phyloP scores from a whole-genome alignment of 2,888 invertebrate genomes.

The Adelognathus sp. region DNA sequence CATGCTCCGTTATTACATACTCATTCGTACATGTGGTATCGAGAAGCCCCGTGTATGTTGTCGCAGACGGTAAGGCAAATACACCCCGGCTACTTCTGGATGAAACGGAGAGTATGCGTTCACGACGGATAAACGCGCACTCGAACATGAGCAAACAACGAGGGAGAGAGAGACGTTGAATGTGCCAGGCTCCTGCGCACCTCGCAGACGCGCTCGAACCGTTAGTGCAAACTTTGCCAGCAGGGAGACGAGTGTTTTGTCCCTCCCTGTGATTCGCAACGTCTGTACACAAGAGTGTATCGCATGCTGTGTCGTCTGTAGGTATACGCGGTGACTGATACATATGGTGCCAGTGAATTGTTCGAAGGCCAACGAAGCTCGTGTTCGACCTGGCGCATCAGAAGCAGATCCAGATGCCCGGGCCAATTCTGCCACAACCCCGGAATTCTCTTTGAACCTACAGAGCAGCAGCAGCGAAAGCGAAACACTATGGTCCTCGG shows the following conservation, averaged over 20 bases:
- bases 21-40: slow-evolving; percentile 37
- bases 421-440: slow-evolving; percentile 23
- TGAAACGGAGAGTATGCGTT: slow-evolving; percentile 27
- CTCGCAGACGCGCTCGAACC: slow-evolving; percentile 21
- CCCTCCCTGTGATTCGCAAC: slow-evolving; percentile 76
- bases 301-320: slow-evolving; percentile 2
- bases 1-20: neutral
- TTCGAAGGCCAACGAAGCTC: slow-evolving; percentile 39
- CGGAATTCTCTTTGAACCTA: slow-evolving; percentile 55
- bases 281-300: slow-evolving; percentile 77
- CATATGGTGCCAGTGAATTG: slow-evolving; percentile 26
- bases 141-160: slow-evolving; percentile 31
- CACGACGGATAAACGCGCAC: slow-evolving; percentile 39
- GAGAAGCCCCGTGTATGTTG: slow-evolving; percentile 34
- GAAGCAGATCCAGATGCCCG: slow-evolving; percentile 30
- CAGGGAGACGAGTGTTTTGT: slow-evolving; percentile 77
- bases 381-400: slow-evolving; percentile 23
- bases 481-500: no score
- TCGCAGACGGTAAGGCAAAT: slow-evolving; percentile 51
- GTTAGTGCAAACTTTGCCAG: slow-evolving; percentile 71
- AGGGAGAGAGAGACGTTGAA: slow-evolving; percentile 10
- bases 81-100: slow-evolving; percentile 15
- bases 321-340: slow-evolving; percentile 7
- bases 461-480: slow-evolving; percentile 35
- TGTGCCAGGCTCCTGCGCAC: slow-evolving; percentile 9